Base-by-base conservation (phyloP, 2,797 vertebrate genomes). In the Phataginus tricuspis region DNA sequence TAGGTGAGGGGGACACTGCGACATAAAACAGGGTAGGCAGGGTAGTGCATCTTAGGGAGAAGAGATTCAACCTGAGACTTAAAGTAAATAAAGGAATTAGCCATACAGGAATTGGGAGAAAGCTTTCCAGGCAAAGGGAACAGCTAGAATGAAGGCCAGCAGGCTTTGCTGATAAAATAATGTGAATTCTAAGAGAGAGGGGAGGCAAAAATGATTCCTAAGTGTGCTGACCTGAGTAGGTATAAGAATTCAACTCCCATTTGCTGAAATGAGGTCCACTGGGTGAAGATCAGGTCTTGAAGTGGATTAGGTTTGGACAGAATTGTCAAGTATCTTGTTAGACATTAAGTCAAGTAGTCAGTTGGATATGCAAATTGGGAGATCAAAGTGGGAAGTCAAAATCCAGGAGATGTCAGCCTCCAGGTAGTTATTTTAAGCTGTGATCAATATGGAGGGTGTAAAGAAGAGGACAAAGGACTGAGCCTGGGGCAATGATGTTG, bases 1-100 rank as follows among this genome's bases (percentile, higher is more conserved):
- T 53, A 45, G 42, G 12, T 0, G 16, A 1, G 49, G n/a, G 27
- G 21, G 4, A 37, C 15, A 45, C 21, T 21, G 11, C 15, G 59
- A 3, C 39, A 7, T 61, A 55, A 51, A 39, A 49, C 10, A 68
- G 6, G 31, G 18, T 45, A 13, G 23, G 55, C 39, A 31, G 49
- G 8, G 18, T 45, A 51, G 61, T 25, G 37, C 45, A 45, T 45
- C 16, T 95, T 61, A 15, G 18, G 53, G 74, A 90, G 37, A 79
- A 59, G 78, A 93, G 31, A 86, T 23, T 64, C 27, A 92, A 37
- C 79, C 68, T n/a, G n/a, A n/a, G 63, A 82, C 89, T 90, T 64
- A n/a, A 77, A 39, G 34, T 53, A 89, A 49, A 49, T 14, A 1
- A 34, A 71, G 19, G 57, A 71, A 10, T 39, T 23, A 29, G 34